These are phyloP conservation scores for Brachyptera risi DNA, from an alignment of 2,888 invertebrate genomes.

Conservation along the genomic window DNA sequence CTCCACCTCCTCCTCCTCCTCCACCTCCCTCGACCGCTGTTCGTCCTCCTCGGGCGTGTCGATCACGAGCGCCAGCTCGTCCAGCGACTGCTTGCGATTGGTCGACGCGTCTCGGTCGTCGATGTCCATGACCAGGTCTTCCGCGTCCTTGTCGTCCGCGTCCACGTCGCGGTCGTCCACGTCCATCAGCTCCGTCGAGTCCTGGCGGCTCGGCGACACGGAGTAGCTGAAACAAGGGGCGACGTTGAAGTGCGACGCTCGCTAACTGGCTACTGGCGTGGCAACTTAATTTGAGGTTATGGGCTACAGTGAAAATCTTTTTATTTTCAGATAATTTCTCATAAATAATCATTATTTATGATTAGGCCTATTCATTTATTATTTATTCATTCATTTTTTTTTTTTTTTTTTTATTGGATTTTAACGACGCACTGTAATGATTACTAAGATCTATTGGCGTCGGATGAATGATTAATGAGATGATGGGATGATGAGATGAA, in stretches of 20 bases:
- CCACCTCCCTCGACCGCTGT: slow-evolving; percentile 15
- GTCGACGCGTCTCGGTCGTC: slow-evolving; percentile 12
- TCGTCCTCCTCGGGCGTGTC: slow-evolving; percentile 19
- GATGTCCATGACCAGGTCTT: slow-evolving; percentile 17
- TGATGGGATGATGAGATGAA: no score
- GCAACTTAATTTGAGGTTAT: no score
- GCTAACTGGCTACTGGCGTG: no score
- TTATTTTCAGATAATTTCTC: no score
- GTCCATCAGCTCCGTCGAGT: background rate
- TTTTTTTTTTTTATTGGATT: no score
- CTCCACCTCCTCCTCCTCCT: background rate
- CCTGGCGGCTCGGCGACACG: background rate
- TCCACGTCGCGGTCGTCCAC: background rate
- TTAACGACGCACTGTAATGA: no score
- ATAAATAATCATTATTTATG: background rate
- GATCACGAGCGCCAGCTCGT: slow-evolving; percentile 17
- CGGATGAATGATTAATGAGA: no score
- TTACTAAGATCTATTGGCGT: no score
- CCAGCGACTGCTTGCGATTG: slow-evolving; percentile 12
- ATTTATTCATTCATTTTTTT: no score
- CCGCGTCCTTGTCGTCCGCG: background rate
- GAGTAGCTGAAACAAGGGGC: slow-evolving; percentile 3
- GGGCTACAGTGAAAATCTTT: no score
- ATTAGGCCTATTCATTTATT: no score
- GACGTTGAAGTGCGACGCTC: no score